phyloP scores from a whole-genome alignment of 2,113 vertebrate species.

The Bubalus kerabau region DNA sequence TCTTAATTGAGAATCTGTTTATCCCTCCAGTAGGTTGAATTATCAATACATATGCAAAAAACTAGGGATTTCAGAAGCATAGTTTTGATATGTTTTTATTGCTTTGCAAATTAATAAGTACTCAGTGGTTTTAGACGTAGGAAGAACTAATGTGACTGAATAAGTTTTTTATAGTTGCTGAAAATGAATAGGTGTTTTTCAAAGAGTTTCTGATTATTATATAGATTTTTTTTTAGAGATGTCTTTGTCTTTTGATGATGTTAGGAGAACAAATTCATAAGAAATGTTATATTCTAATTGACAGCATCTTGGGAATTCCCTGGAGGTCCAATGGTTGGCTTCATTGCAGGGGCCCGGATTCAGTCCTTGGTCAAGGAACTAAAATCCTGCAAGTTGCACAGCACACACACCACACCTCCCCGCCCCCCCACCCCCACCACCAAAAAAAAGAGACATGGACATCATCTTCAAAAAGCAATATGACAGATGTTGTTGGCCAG shows the following conservation, averaged over 20 bases:
- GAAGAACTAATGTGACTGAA: background rate
- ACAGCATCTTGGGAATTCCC: background rate
- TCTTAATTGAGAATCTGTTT: background rate
- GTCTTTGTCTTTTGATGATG: background rate
- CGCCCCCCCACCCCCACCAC: fast-evolving
- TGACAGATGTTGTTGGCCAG: background rate
- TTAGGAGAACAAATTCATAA: background rate
- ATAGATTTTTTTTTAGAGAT: background rate
- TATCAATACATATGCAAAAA: background rate
- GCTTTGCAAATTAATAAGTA: conserved; percentile 19
- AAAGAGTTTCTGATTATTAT: background rate
- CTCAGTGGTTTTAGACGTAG: background rate
- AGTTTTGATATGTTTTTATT: background rate
- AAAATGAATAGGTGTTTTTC: background rate
- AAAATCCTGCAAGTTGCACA: background rate
- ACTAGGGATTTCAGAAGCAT: background rate
- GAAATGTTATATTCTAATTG: background rate
- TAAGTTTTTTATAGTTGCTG: conserved; percentile 22
- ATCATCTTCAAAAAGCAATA: background rate
- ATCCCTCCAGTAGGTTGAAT: background rate
- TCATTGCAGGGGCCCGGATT: background rate
- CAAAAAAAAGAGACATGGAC: background rate
- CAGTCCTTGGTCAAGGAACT: background rate
- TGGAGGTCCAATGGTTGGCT: background rate
- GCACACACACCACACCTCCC: background rate